Evolutionary conservation across 2,888 invertebrate genomes (phyloP).

Genomic region (Thalpophila matura): DNA sequence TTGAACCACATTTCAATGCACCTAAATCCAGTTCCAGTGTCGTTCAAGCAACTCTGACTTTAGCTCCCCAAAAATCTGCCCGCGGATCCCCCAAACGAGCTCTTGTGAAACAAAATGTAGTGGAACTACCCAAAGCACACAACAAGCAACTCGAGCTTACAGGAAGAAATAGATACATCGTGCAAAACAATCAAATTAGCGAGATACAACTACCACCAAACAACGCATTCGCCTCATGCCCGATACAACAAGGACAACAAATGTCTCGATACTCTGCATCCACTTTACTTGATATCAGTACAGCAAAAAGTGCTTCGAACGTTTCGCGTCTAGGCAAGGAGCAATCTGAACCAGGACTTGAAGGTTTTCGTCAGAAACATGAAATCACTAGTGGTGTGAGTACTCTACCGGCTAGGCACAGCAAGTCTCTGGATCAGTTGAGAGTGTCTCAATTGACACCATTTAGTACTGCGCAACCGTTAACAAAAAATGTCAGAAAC

Average conservation of each 20-base stretch:
- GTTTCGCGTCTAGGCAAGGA: slow-evolving; percentile 76
- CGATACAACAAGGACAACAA: slow-evolving; percentile 86
- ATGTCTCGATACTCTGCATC: slow-evolving; percentile 92
- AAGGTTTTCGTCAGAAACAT: slow-evolving; percentile 81
- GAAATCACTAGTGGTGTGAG: slow-evolving; percentile 87
- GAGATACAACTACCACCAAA: slow-evolving; percentile 88
- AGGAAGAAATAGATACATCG: slow-evolving; percentile 87
- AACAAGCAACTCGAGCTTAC: slow-evolving; percentile 87
- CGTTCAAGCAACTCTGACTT: slow-evolving; percentile 92
- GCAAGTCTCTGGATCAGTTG: slow-evolving; percentile 95
- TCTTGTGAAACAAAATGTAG: slow-evolving; percentile 85
- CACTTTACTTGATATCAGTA: slow-evolving; percentile 87
- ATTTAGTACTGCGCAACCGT: slow-evolving; percentile 75
- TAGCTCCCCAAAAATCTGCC: slow-evolving; percentile 91
- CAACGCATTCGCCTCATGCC: slow-evolving; percentile 82
- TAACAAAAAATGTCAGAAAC: slow-evolving; percentile 81
- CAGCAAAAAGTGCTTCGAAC: slow-evolving; percentile 75
- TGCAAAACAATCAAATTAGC: slow-evolving; percentile 89
- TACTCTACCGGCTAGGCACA: slow-evolving; percentile 93
- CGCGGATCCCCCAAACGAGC: slow-evolving; percentile 86
- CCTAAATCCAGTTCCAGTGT: slow-evolving; percentile 87
- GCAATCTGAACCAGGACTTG: slow-evolving; percentile 74
- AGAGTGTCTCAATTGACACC: slow-evolving; percentile 89
- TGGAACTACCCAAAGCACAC: slow-evolving; percentile 82
- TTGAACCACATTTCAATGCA: slow-evolving; percentile 90